phyloP scores from a whole-genome alignment of 2,888 invertebrate species.

The Disparrhopalites patrizii region DNA sequence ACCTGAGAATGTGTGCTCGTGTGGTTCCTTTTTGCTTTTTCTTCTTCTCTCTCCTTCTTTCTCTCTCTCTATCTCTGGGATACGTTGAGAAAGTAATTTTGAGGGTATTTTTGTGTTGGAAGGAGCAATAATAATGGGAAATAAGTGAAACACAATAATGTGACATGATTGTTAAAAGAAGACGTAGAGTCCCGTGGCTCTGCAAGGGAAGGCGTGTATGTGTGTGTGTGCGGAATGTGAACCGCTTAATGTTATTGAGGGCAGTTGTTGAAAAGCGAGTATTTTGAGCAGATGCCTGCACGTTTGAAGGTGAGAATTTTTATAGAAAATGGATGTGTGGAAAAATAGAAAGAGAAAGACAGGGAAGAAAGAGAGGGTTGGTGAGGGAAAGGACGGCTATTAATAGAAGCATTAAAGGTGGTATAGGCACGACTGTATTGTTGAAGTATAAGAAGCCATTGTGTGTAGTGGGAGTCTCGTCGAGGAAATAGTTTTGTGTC shows the following conservation, averaged over 20 bases:
- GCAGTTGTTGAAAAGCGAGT: background rate
- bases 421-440: too few relatives aligned
- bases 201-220: too few relatives aligned
- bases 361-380: background rate
- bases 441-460: too few relatives aligned
- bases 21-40: too few relatives aligned
- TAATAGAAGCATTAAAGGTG: too few relatives aligned
- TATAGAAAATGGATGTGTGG: constrained; percentile 2
- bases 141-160: constrained; percentile 7
- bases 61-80: too few relatives aligned
- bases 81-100: constrained; percentile 1
- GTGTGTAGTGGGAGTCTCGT: too few relatives aligned
- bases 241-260: background rate
- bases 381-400: too few relatives aligned
- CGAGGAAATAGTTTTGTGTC: too few relatives aligned
- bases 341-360: background rate
- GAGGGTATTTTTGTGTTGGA: background rate
- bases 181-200: too few relatives aligned
- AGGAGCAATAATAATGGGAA: background rate
- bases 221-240: background rate
- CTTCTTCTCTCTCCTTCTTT: too few relatives aligned
- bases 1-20: too few relatives aligned
- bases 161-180: constrained; percentile 5
- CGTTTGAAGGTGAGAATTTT: constrained; percentile 19
- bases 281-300: constrained; percentile 9